phyloP scores from a whole-genome alignment of 2,797 vertebrate species.

The Limnodromus scolopaceus region DNA sequence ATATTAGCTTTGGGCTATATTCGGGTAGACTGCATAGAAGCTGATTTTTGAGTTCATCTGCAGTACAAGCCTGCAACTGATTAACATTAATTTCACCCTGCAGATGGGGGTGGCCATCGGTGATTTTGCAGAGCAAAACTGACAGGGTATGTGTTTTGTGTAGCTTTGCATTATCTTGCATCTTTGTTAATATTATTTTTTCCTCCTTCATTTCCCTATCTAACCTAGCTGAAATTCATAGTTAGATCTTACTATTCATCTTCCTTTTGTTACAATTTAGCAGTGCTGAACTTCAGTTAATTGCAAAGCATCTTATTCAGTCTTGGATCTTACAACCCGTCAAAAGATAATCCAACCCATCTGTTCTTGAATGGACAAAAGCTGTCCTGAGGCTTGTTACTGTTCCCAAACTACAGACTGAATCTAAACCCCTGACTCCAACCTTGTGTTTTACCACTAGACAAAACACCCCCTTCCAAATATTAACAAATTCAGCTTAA shows the following conservation, averaged over 20 bases:
- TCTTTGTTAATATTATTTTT: background rate
- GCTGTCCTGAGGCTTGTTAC: background rate
- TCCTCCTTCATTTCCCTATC: background rate
- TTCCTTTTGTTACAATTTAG: background rate
- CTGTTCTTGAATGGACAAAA: conserved; percentile 29
- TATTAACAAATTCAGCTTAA: background rate
- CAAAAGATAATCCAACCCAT: conserved; percentile 17
- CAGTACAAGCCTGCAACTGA: conserved; percentile 54
- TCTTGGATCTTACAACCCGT: background rate
- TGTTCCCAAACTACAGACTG: background rate
- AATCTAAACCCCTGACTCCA: background rate
- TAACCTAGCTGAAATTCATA: background rate
- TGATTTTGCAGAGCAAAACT: background rate
- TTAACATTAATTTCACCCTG: conserved; percentile 39
- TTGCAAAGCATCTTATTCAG: background rate
- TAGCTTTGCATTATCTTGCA: background rate
- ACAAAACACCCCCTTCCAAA: background rate
- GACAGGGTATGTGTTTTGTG: background rate
- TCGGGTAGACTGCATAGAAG: background rate
- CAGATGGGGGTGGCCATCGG: background rate
- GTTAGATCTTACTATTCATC: background rate
- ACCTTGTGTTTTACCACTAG: background rate
- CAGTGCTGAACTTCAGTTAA: background rate
- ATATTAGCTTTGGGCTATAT: conserved; percentile 6
- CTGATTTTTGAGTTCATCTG: conserved; percentile 42